Evolutionary conservation across 2,888 invertebrate species (phyloP).

Genomic region (Cremastinae sp.): DNA sequence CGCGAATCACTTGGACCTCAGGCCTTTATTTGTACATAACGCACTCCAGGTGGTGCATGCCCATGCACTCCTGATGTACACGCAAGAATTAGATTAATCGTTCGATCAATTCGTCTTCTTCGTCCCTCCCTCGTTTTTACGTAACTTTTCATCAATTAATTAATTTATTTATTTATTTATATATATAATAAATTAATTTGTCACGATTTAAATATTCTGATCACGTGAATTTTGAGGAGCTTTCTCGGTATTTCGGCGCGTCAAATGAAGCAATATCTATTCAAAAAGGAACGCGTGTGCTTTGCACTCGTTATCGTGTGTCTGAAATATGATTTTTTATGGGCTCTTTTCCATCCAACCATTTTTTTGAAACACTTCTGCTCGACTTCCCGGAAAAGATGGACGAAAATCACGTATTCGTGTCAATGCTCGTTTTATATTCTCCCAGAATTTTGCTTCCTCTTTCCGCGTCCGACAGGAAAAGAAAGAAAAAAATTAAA

Average conservation of each 20-base stretch:
- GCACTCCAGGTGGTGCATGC: conserved; percentile 75
- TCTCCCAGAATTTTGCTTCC: conserved; percentile 2
- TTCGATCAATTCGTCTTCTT: conserved; percentile 57
- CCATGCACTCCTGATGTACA: too few species aligned
- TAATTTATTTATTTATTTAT: too few species aligned
- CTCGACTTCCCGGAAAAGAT: background rate
- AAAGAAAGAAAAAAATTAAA: conserved; percentile 6
- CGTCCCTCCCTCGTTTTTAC: conserved; percentile 1
- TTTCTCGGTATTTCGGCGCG: conserved; percentile 35
- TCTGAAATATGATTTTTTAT: conserved; percentile 10
- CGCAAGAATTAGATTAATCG: conserved; percentile 77
- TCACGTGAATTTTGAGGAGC: conserved; percentile 15
- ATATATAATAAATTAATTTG: too few species aligned
- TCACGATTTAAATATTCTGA: too few species aligned
- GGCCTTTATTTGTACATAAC: conserved; percentile 25
- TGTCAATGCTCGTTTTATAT: conserved; percentile 40
- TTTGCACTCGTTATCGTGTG: conserved; percentile 54
- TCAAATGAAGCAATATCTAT: conserved; percentile 17
- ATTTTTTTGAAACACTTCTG: conserved; percentile 2
- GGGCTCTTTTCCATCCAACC: conserved; percentile 10
- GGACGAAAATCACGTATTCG: conserved; percentile 28
- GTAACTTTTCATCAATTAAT: background rate
- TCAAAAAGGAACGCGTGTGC: background rate
- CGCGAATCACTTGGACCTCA: conserved; percentile 71
- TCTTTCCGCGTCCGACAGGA: background rate